Conservation (phyloP, 2,797 vertebrate genomes). For the Paguma larvata region DNA sequence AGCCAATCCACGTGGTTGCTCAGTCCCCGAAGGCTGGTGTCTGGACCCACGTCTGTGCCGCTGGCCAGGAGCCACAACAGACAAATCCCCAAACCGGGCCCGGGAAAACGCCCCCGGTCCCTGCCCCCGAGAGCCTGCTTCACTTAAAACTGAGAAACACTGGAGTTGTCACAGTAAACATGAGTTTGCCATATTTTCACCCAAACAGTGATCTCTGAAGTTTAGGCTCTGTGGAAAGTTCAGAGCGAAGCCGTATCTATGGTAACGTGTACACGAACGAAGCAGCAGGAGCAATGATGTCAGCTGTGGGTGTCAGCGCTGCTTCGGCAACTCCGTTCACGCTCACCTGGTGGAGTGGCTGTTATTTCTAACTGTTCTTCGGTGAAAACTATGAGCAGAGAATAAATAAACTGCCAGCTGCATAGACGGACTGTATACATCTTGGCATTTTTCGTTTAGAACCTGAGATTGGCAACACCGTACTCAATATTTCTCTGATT, state of each 20-base stretch:
- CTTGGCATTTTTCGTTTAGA: slow-evolving; percentile 20
- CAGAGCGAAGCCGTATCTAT: neutral
- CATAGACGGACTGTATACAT: neutral
- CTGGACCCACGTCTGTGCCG: neutral
- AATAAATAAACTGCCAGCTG: neutral
- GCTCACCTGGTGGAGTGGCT: neutral
- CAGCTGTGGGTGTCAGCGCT: neutral
- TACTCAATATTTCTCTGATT: neutral
- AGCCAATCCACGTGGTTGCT: neutral
- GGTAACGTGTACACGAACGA: neutral
- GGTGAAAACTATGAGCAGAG: neutral
- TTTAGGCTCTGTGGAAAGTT: neutral
- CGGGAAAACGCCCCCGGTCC: neutral
- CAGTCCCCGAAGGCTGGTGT: neutral
- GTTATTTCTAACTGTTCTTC: neutral
- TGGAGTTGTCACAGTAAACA: neutral
- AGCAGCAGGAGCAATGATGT: neutral
- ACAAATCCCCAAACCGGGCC: neutral
- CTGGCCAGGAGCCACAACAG: neutral
- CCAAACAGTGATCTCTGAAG: neutral
- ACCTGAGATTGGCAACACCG: neutral
- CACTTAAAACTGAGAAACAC: neutral
- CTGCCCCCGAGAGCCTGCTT: neutral
- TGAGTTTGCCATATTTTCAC: neutral
- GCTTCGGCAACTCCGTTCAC: neutral